phyloP scores from a whole-genome alignment of 2,113 vertebrate species.

The Campylomormyrus tamandua region DNA sequence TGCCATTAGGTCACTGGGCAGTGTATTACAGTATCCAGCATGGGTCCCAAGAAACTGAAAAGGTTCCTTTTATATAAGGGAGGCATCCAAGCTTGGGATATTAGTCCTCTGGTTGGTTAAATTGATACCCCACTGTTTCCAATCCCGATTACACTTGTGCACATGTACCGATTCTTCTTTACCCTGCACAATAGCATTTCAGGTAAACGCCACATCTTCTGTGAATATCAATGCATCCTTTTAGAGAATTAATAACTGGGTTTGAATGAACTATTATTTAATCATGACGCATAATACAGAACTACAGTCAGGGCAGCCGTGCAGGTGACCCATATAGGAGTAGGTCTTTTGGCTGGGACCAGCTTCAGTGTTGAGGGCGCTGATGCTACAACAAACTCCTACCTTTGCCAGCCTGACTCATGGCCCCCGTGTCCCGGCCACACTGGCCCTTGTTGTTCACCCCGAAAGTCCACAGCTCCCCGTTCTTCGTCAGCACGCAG shows the following conservation, averaged over 20 bases:
- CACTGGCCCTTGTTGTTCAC: conserved; percentile 99
- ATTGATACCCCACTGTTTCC: background rate
- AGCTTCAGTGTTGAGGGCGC: too few species aligned
- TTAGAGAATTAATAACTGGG: background rate
- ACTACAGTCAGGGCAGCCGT: background rate
- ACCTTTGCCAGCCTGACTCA: conserved; percentile 96
- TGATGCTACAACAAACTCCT: conserved; percentile 7
- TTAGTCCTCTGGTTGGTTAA: background rate
- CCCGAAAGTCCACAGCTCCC: conserved; percentile 96
- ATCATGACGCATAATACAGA: background rate
- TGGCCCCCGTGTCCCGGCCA: conserved; percentile 90
- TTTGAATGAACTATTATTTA: background rate
- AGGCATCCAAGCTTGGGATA: background rate
- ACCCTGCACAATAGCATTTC: background rate
- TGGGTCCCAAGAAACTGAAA: background rate
- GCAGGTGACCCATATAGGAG: background rate
- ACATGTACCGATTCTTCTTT: background rate
- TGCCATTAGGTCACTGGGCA: background rate
- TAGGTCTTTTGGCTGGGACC: background rate
- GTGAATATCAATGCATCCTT: background rate
- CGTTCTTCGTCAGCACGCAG: conserved; percentile 90
- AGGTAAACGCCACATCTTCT: background rate
- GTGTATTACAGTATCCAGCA: background rate
- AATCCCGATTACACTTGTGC: background rate
- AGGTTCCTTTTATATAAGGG: background rate